Conservation (phyloP, 2,113 vertebrate species). For the Aphelocoma coerulescens region DNA sequence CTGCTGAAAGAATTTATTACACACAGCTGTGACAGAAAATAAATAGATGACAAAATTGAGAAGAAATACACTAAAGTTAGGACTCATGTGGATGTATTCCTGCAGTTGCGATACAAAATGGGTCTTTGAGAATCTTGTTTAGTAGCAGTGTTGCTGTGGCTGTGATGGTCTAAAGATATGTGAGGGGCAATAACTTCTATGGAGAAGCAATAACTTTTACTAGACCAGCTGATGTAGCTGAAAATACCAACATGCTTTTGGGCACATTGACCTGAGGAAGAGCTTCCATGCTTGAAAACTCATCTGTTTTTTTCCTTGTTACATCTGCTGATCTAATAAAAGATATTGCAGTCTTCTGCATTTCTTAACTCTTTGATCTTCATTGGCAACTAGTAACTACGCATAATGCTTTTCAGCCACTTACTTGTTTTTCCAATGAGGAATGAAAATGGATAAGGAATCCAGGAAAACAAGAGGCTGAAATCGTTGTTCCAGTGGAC, state of each 20-base stretch:
- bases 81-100: background rate
- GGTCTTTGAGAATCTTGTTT: background rate
- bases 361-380: background rate
- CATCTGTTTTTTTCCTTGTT: background rate
- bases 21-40: slow-evolving; percentile 51
- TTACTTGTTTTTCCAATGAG: background rate
- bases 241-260: background rate
- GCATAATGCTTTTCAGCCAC: background rate
- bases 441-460: background rate
- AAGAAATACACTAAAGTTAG: slow-evolving; percentile 33
- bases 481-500: background rate
- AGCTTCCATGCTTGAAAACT: background rate
- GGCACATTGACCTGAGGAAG: background rate
- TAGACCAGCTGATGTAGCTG: slow-evolving; percentile 11
- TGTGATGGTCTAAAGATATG: slow-evolving; percentile 1
- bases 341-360: background rate
- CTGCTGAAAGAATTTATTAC: slow-evolving; percentile 38
- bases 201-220: slow-evolving; percentile 16
- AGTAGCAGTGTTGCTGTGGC: background rate
- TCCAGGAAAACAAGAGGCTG: background rate
- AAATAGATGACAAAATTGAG: slow-evolving; percentile 39
- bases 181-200: slow-evolving; percentile 3
- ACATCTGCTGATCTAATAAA: background rate
- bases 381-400: background rate
- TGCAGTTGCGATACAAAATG: background rate